Percentiles rank a stretch among this genome's conserved stretches.
phyloP scores from a whole-genome alignment of 2,797 vertebrate genomes.

The Hemitrygon akajei region DNA sequence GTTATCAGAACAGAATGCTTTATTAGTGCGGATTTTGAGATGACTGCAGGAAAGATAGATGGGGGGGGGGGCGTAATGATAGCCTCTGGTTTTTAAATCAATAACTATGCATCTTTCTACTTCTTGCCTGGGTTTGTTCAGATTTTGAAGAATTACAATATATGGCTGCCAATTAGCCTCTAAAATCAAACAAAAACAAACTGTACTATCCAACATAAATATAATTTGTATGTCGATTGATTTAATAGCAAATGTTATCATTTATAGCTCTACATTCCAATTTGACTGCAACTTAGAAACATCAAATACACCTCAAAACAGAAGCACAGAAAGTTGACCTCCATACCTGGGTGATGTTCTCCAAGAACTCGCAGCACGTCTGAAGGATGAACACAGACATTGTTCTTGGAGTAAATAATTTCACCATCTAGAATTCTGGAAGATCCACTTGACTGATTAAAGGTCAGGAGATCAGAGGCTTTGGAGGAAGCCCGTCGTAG shows the following conservation, averaged over 20 bases:
- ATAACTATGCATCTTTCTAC: no score
- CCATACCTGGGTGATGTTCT: slow-evolving; percentile 88
- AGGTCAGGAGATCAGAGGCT: slow-evolving; percentile 92
- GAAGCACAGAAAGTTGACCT: not conserved
- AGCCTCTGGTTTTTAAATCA: not conserved
- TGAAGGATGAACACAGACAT: slow-evolving; percentile 87
- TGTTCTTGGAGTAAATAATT: slow-evolving; percentile 97
- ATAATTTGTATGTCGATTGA: not conserved
- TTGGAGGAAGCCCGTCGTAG: slow-evolving; percentile 89
- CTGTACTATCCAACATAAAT: not conserved
- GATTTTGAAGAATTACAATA: not conserved
- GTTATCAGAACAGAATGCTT: not conserved
- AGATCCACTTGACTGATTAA: slow-evolving; percentile 64
- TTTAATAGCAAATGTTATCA: not conserved
- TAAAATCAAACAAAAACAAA: not conserved
- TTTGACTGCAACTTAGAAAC: not conserved
- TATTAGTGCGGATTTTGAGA: not conserved
- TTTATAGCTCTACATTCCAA: not conserved
- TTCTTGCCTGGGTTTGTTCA: not conserved
- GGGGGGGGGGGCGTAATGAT: no score
- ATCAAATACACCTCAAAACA: not conserved
- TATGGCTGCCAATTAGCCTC: not conserved
- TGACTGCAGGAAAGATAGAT: not conserved
- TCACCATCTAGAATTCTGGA: slow-evolving; percentile 74
- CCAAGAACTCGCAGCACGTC: slow-evolving; percentile 79